These are phyloP conservation scores for Cyprinodon diabolis DNA, from an alignment of 2,797 vertebrate genomes.

Conservation along the genomic window DNA sequence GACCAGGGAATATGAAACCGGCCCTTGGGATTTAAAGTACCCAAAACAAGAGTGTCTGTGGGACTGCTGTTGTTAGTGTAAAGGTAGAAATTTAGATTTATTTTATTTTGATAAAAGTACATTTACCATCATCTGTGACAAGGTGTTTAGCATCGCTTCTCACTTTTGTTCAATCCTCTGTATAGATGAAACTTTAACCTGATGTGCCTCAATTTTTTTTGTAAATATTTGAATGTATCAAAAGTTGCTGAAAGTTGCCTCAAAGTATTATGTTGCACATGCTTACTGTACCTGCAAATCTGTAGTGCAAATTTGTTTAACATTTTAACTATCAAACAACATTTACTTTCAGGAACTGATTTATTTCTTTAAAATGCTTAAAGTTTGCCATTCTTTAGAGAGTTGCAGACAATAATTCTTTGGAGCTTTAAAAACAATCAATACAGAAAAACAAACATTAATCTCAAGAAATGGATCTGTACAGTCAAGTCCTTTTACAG, in stretches of 20 bases:
- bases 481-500: background rate
- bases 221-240: background rate
- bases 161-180: background rate
- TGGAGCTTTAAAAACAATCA: background rate
- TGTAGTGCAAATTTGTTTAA: conserved; percentile 2
- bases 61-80: conserved; percentile 16
- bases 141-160: conserved; percentile 5
- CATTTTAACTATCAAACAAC: conserved; percentile 20
- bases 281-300: background rate
- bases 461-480: background rate
- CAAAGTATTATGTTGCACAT: background rate
- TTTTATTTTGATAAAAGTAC: conserved; percentile 26
- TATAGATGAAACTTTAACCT: background rate
- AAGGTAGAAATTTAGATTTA: conserved; percentile 32
- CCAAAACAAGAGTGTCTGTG: conserved; percentile 15
- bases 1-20: conserved; percentile 15
- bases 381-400: background rate
- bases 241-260: background rate
- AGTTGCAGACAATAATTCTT: background rate
- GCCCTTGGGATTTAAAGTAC: conserved; percentile 42
- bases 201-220: background rate
- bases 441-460: background rate
- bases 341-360: background rate
- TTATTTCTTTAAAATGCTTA: background rate
- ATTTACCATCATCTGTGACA: background rate